These are phyloP conservation scores for Cryptoblepharus egeriae DNA, from an alignment of 2,797 vertebrate species.

Conservation along the genomic window DNA sequence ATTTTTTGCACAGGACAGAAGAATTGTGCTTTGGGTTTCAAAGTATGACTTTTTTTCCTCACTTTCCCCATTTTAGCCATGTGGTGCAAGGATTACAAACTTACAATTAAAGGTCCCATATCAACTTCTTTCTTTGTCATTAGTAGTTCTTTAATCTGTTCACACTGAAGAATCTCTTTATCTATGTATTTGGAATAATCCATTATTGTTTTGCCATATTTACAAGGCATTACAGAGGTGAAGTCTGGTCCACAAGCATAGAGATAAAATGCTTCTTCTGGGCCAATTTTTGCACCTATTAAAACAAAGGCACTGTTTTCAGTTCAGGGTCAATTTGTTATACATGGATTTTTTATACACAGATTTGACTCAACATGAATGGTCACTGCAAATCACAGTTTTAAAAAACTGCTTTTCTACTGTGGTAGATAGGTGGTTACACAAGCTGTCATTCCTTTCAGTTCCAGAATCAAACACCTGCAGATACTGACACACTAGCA, in stretches of 20 bases:
- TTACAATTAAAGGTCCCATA: constrained; percentile 87
- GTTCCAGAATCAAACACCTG: too few relatives aligned
- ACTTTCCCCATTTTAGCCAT: neutral
- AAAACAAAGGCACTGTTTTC: constrained; percentile 38
- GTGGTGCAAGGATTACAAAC: constrained; percentile 63
- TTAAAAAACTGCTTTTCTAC: too few relatives aligned
- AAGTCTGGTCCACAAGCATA: constrained; percentile 93
- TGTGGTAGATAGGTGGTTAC: too few relatives aligned
- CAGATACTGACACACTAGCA: too few relatives aligned
- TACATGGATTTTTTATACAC: too few relatives aligned
- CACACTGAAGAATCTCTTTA: constrained; percentile 88
- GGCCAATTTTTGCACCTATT: constrained; percentile 89
- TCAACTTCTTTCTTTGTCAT: constrained; percentile 89
- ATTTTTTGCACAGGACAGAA: neutral
- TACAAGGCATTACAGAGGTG: constrained; percentile 95
- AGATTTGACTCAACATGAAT: too few relatives aligned
- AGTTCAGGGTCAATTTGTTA: too few relatives aligned
- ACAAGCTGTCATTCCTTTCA: too few relatives aligned
- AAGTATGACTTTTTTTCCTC: neutral
- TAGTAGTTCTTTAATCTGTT: constrained; percentile 88
- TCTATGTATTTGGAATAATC: constrained; percentile 90
- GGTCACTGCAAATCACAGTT: too few relatives aligned
- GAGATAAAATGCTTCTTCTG: constrained; percentile 93
- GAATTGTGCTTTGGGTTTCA: neutral
- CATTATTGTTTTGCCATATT: constrained; percentile 86